Percentiles rank a stretch among this genome's conserved stretches.
phyloP scores from a whole-genome alignment of 2,888 invertebrate species.

The Poecilobothrus nobilitatus region DNA sequence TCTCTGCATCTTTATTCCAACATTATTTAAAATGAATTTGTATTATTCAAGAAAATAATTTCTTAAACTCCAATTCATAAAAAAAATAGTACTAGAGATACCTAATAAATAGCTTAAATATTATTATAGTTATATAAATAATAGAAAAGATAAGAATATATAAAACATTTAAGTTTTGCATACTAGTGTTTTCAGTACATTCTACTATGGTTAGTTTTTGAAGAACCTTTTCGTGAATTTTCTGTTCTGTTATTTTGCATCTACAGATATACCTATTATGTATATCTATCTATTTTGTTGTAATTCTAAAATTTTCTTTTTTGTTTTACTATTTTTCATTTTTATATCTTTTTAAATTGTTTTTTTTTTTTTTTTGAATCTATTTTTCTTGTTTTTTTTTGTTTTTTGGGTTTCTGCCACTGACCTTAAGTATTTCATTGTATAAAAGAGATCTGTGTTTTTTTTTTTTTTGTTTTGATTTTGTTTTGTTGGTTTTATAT shows the following conservation, averaged over 20 bases:
- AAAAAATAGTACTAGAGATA: too few species aligned
- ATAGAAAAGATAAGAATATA: too few species aligned
- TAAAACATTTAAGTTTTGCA: too few species aligned
- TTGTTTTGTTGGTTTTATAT: too few species aligned
- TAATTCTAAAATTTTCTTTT: background rate
- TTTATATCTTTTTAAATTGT: background rate
- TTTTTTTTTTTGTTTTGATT: background rate
- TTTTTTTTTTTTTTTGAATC: background rate
- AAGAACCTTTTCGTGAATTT: background rate
- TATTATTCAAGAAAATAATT: too few species aligned
- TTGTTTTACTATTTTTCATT: background rate
- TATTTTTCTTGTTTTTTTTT: background rate
- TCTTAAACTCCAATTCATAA: too few species aligned
- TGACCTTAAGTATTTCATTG: conserved; percentile 19
- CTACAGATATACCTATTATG: too few species aligned
- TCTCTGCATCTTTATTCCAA: too few species aligned
- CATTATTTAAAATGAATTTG: too few species aligned
- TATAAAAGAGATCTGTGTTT: conserved; percentile 15
- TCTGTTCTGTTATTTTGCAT: background rate
- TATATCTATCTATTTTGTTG: background rate
- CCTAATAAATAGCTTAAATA: too few species aligned
- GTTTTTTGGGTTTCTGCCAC: conserved; percentile 10
- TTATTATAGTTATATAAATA: too few species aligned
- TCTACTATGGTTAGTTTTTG: background rate
- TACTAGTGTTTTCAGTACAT: too few species aligned